These are phyloP conservation scores for Drepana arcuata DNA, from an alignment of 1,140 invertebrate species.

Conservation along the genomic window DNA sequence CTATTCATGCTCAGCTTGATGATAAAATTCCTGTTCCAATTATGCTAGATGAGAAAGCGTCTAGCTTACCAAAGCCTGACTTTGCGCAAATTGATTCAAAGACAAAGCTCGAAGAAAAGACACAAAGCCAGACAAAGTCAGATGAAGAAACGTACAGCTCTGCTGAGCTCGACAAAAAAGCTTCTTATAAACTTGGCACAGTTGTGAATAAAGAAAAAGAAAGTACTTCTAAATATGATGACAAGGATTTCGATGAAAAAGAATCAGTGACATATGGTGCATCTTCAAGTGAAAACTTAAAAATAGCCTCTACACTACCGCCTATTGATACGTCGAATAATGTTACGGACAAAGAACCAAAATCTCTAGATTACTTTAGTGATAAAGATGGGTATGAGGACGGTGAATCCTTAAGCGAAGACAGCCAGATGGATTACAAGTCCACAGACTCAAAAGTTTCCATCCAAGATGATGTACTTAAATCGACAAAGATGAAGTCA, in stretches of 20 bases:
- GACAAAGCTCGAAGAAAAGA: neutral
- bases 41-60: neutral
- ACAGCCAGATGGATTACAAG: slow-evolving; percentile 8
- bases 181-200: neutral
- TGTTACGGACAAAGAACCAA: too few relatives aligned
- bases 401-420: slow-evolving; percentile 13
- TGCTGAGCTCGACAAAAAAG: neutral
- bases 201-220: slow-evolving; percentile 13
- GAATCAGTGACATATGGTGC: slow-evolving; percentile 4
- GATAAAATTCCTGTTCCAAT: neutral
- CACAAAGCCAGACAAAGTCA: neutral
- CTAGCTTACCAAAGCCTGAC: neutral
- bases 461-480: neutral
- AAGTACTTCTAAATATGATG: slow-evolving; percentile 15
- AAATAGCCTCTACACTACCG: too few relatives aligned
- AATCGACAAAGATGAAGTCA: slow-evolving; percentile 6
- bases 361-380: too few relatives aligned
- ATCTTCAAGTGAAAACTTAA: neutral
- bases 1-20: neutral
- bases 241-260: slow-evolving; percentile 20
- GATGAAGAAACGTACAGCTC: neutral
- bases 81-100: too few relatives aligned
- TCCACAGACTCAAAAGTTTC: neutral
- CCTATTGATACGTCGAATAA: too few relatives aligned
- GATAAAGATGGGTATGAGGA: slow-evolving; percentile 9